Evolutionary conservation across 2,113 vertebrate genomes (phyloP), one percentile per base, ranked within the genome.

Genomic region (Pseudolaguvia tuberculata): DNA sequence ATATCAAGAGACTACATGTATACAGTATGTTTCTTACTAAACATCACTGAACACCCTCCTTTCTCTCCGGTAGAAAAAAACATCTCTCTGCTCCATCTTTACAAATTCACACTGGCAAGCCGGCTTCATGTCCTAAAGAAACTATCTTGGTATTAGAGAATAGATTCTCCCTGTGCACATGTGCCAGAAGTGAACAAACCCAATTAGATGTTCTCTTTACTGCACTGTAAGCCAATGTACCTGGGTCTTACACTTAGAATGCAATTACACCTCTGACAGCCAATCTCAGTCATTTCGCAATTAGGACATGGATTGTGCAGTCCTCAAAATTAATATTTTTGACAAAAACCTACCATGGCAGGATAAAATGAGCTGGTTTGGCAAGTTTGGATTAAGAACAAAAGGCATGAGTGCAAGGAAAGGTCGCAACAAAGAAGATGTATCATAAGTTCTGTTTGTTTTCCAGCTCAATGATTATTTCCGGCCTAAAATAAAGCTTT

Each of bases 101-200:
- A 31, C 3, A 47, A 17, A 39, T 39, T 13, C 31, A 55, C 45
- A 58, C 25, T 65, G 59, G 27, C 27, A 72, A 55, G 48, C 68
- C 72, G 52, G 68, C 48, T 72, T 14, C 9, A 63, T 72, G 72
- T 45, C 79, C 58, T 56, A 81, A 82, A 82, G 80, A 83, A 83
- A 79, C 71, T 86, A 82, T 79, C 78, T 70, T 57, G 78, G 81
- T 86, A 87, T 88, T 87, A 83, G 84, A 86, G 77, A 85, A 83
- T 86, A 88, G 88, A 89, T 88, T 83, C 87, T 87, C 86, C 80
- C 82, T 85, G 81, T 79, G 83, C 78, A 81, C 79, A 84, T 85
- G 83, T 86, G 83, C 85, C 88, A 89, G 85, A 86, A 86, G 84
- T 83, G 79, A 78, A 80, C 73, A 85, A 87, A 90, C 82, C 80